These are phyloP conservation scores for Scopus umbretta DNA, from an alignment of 2,113 vertebrate species.

Conservation along the genomic window DNA sequence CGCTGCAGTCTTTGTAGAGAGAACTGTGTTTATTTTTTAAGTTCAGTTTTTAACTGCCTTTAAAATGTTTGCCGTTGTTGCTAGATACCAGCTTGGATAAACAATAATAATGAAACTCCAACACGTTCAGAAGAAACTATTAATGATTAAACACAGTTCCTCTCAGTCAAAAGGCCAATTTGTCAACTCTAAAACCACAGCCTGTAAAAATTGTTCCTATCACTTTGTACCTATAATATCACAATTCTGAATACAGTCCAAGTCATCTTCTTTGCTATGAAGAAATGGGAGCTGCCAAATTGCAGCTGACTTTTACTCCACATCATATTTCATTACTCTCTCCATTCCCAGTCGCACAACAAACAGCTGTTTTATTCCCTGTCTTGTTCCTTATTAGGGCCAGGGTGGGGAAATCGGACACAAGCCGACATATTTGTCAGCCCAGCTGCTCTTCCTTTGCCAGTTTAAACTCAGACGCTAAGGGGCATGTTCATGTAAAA, in stretches of 20 bases:
- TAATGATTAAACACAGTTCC: background rate
- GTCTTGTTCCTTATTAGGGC: background rate
- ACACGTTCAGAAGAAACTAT: background rate
- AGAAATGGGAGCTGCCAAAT: constrained; percentile 15
- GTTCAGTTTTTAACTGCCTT: background rate
- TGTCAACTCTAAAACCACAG: background rate
- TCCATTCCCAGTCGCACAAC: background rate
- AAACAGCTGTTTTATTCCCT: constrained; percentile 43
- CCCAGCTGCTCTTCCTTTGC: background rate
- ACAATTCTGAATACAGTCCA: background rate
- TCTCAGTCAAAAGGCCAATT: background rate
- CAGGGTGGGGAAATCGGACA: background rate
- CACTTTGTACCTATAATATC: background rate
- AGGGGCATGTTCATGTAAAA: background rate
- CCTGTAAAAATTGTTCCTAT: background rate
- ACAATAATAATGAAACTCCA: background rate
- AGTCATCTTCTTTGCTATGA: background rate
- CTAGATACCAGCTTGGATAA: background rate
- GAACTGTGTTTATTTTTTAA: background rate
- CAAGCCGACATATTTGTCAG: background rate
- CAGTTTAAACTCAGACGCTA: background rate
- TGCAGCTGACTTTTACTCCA: constrained; percentile 20
- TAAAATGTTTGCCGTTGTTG: background rate
- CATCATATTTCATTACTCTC: constrained; percentile 34
- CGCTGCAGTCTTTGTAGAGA: background rate